Percentiles rank a stretch among this genome's conserved stretches.
phyloP scores from a whole-genome alignment of 2,888 invertebrate genomes.

The Apoda limacodes region DNA sequence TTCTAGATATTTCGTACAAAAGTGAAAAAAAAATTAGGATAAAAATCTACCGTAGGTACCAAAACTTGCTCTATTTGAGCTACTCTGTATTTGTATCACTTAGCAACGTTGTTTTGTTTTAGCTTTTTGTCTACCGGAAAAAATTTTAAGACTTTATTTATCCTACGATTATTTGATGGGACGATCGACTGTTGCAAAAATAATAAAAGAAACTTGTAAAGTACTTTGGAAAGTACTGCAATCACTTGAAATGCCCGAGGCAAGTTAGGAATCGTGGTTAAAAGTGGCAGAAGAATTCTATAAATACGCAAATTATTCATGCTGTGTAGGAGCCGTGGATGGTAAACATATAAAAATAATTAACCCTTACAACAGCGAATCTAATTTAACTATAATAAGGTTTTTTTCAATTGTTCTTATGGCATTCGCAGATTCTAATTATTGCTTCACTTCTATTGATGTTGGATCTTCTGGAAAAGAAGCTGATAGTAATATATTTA shows the following conservation, averaged over 20 bases:
- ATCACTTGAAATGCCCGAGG: conserved; percentile 5
- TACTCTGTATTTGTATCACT: too few species aligned
- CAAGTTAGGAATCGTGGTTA: conserved; percentile 9
- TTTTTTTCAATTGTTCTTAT: conserved; percentile 10
- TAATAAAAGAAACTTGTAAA: conserved; percentile 1
- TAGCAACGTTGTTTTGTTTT: too few species aligned
- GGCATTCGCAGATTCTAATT: conserved; percentile 11
- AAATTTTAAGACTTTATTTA: too few species aligned
- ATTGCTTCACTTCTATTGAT: conserved; percentile 10
- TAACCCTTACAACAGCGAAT: conserved; percentile 8
- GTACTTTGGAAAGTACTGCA: neutral
- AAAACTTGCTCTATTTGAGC: too few species aligned
- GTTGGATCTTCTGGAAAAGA: conserved; percentile 12
- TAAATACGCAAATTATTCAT: too few species aligned
- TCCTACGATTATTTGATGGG: too few species aligned
- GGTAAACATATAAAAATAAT: conserved; percentile 9
- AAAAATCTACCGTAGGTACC: too few species aligned
- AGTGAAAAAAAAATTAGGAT: too few species aligned
- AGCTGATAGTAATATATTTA: conserved; percentile 11
- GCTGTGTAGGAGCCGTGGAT: conserved; percentile 12
- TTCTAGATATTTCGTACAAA: too few species aligned
- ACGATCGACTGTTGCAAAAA: too few species aligned
- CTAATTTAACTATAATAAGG: conserved; percentile 12
- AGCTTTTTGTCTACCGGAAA: too few species aligned
- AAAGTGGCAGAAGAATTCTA: conserved; percentile 9